These are phyloP conservation scores for Maniola jurtina DNA, from an alignment of 1,140 invertebrate genomes.

Conservation along the genomic window DNA sequence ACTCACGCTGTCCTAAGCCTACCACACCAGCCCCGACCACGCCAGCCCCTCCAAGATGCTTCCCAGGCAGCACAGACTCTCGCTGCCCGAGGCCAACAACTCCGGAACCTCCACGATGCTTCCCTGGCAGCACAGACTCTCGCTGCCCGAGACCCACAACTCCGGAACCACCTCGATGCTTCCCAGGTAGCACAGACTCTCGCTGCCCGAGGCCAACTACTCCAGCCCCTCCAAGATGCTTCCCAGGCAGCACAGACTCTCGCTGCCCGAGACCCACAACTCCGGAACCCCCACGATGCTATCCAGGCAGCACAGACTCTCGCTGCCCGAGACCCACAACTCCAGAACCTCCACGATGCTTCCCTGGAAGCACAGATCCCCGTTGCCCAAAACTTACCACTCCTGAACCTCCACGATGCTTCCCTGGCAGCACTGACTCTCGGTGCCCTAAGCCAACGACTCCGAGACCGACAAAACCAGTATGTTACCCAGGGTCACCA, in stretches of 20 bases:
- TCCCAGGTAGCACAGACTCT: neutral
- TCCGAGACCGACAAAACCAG: constrained; percentile 34
- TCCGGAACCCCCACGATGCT: constrained; percentile 39
- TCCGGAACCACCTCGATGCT: neutral
- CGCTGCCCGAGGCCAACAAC: constrained; percentile 1
- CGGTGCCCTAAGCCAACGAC: constrained; percentile 52
- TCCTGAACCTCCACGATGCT: constrained; percentile 45
- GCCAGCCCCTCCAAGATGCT: constrained; percentile 44
- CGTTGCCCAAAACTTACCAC: constrained; percentile 60
- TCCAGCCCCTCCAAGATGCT: neutral
- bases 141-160: constrained; percentile 33
- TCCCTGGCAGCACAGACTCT: constrained; percentile 16
- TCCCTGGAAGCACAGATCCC: constrained; percentile 54
- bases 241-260: neutral
- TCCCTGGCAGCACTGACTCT: constrained; percentile 48
- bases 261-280: neutral
- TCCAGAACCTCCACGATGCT: constrained; percentile 48
- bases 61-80: constrained; percentile 47
- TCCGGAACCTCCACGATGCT: constrained; percentile 45
- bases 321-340: constrained; percentile 58
- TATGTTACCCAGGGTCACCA: constrained; percentile 42
- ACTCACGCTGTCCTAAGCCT: constrained; percentile 34
- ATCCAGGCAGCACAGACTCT: constrained; percentile 62
- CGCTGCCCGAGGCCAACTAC: neutral
- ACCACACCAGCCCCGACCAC: constrained; percentile 16